Evolutionary conservation across 2,113 vertebrate species (phyloP).

Genomic region (Otolemur garnettii): DNA sequence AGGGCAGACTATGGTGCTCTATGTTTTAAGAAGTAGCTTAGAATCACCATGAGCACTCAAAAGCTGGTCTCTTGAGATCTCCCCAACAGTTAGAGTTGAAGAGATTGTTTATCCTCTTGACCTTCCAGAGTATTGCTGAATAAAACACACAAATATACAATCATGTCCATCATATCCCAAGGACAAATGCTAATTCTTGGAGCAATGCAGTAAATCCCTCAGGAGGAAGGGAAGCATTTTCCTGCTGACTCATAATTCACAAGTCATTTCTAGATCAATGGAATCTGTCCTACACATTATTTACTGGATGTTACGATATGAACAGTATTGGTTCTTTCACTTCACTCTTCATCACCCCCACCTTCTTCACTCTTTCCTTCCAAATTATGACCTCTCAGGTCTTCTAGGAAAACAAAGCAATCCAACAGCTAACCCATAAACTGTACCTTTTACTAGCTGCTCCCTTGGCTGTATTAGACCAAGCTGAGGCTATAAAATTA

Average conservation of each 20-base stretch:
- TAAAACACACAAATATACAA: background rate
- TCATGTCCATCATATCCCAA: background rate
- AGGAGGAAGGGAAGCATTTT: slow-evolving; percentile 6
- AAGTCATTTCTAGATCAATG: background rate
- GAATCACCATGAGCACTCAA: background rate
- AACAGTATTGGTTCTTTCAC: background rate
- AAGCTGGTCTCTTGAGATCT: background rate
- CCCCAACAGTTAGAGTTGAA: background rate
- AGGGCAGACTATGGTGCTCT: background rate
- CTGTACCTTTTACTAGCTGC: background rate
- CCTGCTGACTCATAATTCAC: slow-evolving; percentile 12
- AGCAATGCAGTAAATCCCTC: background rate
- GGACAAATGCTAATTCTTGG: slow-evolving; percentile 27
- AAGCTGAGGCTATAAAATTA: background rate
- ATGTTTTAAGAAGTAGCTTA: background rate
- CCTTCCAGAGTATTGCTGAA: background rate
- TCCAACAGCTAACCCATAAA: background rate
- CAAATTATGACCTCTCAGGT: slow-evolving; percentile 17
- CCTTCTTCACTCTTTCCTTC: slow-evolving; percentile 18
- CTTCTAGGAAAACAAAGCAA: slow-evolving; percentile 9
- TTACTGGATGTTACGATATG: background rate
- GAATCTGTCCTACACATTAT: background rate
- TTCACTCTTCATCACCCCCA: background rate
- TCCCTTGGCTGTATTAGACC: background rate
- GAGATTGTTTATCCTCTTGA: background rate